Conservation (phyloP, 2,797 vertebrate genomes). For the Phalloptychus januarius region DNA sequence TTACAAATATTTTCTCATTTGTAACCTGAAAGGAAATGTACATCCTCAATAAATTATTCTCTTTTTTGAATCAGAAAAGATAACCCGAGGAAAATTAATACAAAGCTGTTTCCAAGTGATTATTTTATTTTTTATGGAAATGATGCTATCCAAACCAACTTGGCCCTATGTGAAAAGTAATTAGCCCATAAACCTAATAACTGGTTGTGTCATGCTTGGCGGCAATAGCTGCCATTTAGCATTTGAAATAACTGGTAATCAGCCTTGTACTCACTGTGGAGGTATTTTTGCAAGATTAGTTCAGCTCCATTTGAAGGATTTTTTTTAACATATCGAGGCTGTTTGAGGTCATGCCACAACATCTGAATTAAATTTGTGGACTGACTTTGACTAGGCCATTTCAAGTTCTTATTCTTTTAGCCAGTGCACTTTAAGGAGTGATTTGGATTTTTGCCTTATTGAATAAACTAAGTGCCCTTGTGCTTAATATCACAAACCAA, state of each 20-base stretch:
- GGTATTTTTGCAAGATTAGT: neutral
- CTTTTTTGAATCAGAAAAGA: neutral
- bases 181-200: neutral
- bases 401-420: neutral
- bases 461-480: neutral
- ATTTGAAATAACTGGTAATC: neutral
- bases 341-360: neutral
- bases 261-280: neutral
- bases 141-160: neutral
- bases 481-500: neutral
- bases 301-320: neutral
- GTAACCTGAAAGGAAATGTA: neutral
- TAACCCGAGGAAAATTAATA: neutral
- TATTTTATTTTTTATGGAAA: neutral
- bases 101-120: neutral
- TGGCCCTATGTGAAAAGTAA: neutral
- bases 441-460: neutral
- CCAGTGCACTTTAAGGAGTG: neutral
- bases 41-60: neutral
- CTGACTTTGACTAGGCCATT: neutral
- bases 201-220: neutral
- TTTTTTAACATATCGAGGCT: neutral
- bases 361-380: neutral
- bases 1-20: neutral
- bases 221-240: neutral